Conservation (phyloP, 2,888 invertebrate species). For the Calameuta pallipes region DNA sequence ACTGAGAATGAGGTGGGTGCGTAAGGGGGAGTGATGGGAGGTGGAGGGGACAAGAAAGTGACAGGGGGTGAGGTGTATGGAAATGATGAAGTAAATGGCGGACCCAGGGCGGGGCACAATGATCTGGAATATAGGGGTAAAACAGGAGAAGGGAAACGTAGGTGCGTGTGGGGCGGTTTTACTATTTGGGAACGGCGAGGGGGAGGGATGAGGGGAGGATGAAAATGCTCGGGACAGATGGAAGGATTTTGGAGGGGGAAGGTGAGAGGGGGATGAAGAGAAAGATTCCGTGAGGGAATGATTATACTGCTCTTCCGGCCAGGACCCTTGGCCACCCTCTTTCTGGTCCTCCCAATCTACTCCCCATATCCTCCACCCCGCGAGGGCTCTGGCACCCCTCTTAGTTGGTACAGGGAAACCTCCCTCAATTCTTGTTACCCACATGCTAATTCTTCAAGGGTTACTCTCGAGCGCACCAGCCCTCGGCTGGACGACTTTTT, state of each 20-base stretch:
- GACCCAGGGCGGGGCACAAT: too few species aligned
- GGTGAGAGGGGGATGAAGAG: conserved; percentile 2
- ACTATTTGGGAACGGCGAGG: conserved; percentile 31
- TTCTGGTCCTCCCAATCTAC: not conserved
- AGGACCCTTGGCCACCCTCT: conserved; percentile 25
- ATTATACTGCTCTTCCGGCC: conserved; percentile 40
- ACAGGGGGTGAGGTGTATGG: conserved; percentile 29
- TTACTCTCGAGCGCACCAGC: not conserved
- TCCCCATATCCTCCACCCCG: not conserved
- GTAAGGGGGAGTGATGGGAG: conserved; percentile 6
- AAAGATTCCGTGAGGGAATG: conserved; percentile 26
- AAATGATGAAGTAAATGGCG: conserved; percentile 9
- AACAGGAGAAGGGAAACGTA: conserved; percentile 5
- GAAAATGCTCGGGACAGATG: conserved; percentile 6
- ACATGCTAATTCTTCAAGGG: conserved; percentile 46
- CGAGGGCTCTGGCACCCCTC: not conserved
- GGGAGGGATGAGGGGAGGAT: conserved; percentile 10
- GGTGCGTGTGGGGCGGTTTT: conserved; percentile 22
- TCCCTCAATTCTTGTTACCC: conserved; percentile 36
- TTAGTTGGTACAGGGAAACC: not conserved
- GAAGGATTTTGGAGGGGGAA: conserved; percentile 1
- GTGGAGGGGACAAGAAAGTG: conserved; percentile 15
- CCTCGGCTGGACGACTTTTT: conserved; percentile 7
- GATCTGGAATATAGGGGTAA: too few species aligned
- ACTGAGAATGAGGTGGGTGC: not conserved